Conservation (phyloP, 2,888 invertebrate species). For the Synergus gifuensis region DNA sequence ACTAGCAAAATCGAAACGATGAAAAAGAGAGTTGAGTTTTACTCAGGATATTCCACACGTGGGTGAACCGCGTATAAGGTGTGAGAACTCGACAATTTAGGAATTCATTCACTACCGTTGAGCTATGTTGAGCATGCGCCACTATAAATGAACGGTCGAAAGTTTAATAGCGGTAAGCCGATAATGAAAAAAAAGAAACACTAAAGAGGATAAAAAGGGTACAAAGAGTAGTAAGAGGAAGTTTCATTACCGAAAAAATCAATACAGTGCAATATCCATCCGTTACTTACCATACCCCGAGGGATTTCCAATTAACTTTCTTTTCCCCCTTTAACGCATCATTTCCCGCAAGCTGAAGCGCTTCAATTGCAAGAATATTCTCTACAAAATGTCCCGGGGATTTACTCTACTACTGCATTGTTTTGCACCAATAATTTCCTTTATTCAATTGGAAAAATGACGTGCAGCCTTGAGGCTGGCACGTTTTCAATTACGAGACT, state of each 20-base stretch:
- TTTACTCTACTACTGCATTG: conserved; percentile 22
- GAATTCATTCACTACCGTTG: conserved; percentile 47
- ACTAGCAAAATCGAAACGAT: background rate
- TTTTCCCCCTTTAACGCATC: conserved; percentile 34
- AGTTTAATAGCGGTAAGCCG: conserved; percentile 55
- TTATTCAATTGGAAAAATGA: conserved; percentile 17
- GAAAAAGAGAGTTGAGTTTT: background rate
- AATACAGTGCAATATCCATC: conserved; percentile 46
- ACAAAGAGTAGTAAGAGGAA: conserved; percentile 34
- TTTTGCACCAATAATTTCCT: conserved; percentile 26
- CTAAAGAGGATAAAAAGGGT: conserved; percentile 1
- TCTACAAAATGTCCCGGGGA: background rate
- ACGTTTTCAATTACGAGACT: conserved; percentile 21
- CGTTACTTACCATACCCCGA: conserved; percentile 45
- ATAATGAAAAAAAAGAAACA: conserved; percentile 51
- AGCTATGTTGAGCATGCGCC: conserved; percentile 45
- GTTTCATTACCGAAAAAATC: conserved; percentile 52
- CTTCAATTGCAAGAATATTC: conserved; percentile 25
- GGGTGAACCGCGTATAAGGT: conserved; percentile 5
- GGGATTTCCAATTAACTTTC: conserved; percentile 36
- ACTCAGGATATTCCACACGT: conserved; percentile 21
- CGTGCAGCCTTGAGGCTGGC: conserved; percentile 11
- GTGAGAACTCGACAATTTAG: conserved; percentile 25
- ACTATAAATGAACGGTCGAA: conserved; percentile 51
- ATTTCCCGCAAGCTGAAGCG: background rate